Percentiles rank a stretch among this genome's conserved stretches.
Conservation (phyloP, 2,888 invertebrate genomes). For the Onchidella celtica region DNA sequence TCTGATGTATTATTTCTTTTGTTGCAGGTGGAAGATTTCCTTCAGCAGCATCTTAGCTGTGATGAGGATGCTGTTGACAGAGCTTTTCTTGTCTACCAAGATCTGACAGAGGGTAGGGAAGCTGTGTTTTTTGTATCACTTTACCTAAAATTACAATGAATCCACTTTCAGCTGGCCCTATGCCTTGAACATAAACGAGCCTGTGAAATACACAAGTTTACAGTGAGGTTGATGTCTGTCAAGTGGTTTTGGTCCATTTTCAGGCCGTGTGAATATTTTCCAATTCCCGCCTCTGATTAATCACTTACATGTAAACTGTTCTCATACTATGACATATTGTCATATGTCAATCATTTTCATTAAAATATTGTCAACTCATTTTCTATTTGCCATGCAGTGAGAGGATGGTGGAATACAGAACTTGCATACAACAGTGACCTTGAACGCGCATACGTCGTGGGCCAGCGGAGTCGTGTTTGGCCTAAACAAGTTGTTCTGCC, state of each 20-base stretch:
- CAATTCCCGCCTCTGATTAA: no score
- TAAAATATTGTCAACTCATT: not conserved
- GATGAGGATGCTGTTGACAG: conserved; percentile 42
- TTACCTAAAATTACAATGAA: not conserved
- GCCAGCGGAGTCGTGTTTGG: conserved; percentile 16
- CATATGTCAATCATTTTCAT: no score
- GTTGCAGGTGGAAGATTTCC: conserved; percentile 40
- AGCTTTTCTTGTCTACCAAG: conserved; percentile 45
- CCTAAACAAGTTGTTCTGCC: conserved; percentile 35
- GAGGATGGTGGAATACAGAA: conserved; percentile 47
- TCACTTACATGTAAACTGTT: no score
- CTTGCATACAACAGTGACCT: conserved; percentile 25
- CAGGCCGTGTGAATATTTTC: no score
- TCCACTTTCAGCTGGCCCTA: not conserved
- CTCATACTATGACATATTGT: no score
- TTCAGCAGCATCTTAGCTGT: conserved; percentile 40
- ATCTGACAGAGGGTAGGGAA: conserved; percentile 45
- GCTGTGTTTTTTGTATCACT: no score
- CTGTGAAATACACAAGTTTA: no score
- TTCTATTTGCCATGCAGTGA: not conserved
- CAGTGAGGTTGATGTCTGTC: no score
- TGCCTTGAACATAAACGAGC: no score
- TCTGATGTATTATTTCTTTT: no score
- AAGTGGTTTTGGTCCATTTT: no score
- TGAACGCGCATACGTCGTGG: conserved; percentile 32